Evolutionary conservation across 37 sponge, comb jelly and placozoan species (phyloP), one percentile per base, ranked within the genome.

Genomic region (Theonella swinhoei): DNA sequence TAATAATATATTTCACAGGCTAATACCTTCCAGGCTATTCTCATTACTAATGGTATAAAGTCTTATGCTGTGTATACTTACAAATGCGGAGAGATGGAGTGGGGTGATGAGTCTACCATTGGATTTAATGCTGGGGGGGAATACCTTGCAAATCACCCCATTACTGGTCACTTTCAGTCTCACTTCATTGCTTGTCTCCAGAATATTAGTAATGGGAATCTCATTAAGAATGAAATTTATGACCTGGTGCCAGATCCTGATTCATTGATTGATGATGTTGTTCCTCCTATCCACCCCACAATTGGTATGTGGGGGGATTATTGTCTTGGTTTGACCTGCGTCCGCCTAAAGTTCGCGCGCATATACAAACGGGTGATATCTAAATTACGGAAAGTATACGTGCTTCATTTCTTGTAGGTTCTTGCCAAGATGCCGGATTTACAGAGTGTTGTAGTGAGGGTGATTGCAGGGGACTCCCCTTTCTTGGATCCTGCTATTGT

Each of bases 401-500:
- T n/a, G n/a, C n/a, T n/a, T n/a, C n/a, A n/a, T n/a, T n/a, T n/a
- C n/a, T n/a, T n/a, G n/a, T n/a, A 66, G 67, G 67, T 66, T 66
- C 67, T 7, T 66, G 67, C n/a, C 28, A 8, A 25, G 26, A 7
- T 66, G 67, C 67, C n/a, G 67, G 67, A 66, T 66, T 26, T 23
- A 24, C 67, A 8, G 28, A 66, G 7, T 66, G 67, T 66, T 66
- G 67, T 66, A 8, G 25, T 66, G 67, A 23, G 17, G 67, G 26
- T 66, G 28, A 66, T n/a, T n/a, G 25, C 3, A 9, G 83, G 74
- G 0, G 2, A 3, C 61, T 82, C 74, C 64, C 31, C 39, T 23
- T 3, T n/a, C n/a, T n/a, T n/a, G 42, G 54, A 22, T 68, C 72
- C 74, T 82, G 83, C 72, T 70, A 34, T 20, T 82, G 83, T 63